Evolutionary conservation across 1,140 invertebrate genomes (phyloP).

Genomic region (Tenebrio molitor): DNA sequence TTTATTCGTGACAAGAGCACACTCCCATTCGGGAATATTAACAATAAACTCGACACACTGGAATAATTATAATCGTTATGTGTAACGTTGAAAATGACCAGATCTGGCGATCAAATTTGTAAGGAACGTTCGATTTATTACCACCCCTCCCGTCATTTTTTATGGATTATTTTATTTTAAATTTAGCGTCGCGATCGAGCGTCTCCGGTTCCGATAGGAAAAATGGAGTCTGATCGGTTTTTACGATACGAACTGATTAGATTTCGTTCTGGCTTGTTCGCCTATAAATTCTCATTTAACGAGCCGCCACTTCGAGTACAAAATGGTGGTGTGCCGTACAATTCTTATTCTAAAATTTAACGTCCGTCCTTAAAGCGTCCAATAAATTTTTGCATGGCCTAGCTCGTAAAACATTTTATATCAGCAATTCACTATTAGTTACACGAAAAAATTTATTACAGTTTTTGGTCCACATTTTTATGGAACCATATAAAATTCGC

Average conservation of each 20-base stretch:
- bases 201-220: background rate
- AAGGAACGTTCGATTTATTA: background rate
- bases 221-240: slow-evolving; percentile 1
- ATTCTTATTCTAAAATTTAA: slow-evolving; percentile 40
- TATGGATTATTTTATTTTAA: background rate
- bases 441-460: slow-evolving; percentile 54
- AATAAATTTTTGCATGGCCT: slow-evolving; percentile 40
- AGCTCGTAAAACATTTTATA: slow-evolving; percentile 50
- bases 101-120: background rate
- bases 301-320: slow-evolving; percentile 29
- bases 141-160: background rate
- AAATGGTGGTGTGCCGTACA: slow-evolving; percentile 15
- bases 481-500: slow-evolving; percentile 55
- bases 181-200: background rate
- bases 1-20: slow-evolving; percentile 34
- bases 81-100: background rate
- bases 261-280: slow-evolving; percentile 27
- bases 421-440: slow-evolving; percentile 45
- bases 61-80: slow-evolving; percentile 51
- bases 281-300: slow-evolving; percentile 34
- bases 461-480: slow-evolving; percentile 53
- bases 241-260: slow-evolving; percentile 29
- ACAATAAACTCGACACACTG: slow-evolving; percentile 52
- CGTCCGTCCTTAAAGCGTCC: slow-evolving; percentile 30
- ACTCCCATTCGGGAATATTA: slow-evolving; percentile 33